Percentiles rank a stretch among this genome's conserved stretches.
These are phyloP conservation scores for Argopecten irradians DNA, from an alignment of 1,140 invertebrate species.

Conservation along the genomic window DNA sequence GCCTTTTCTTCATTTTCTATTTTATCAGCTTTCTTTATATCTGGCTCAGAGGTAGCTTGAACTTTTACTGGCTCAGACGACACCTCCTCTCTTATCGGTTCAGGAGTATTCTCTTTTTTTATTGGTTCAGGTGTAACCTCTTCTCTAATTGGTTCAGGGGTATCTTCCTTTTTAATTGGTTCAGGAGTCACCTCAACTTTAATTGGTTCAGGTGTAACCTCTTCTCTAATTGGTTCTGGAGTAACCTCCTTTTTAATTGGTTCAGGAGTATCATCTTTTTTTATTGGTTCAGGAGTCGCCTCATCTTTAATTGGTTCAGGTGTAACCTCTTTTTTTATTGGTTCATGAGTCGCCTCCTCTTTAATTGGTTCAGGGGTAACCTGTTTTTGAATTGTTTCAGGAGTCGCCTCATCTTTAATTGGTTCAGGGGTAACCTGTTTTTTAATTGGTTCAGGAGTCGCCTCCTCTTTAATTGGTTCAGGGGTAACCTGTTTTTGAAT, in stretches of 20 bases:
- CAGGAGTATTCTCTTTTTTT: background rate
- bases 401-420: background rate
- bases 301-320: background rate
- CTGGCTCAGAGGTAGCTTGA: background rate
- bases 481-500: background rate
- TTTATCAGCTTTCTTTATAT: background rate
- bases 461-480: background rate
- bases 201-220: background rate
- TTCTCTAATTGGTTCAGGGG: background rate
- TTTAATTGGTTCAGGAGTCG: background rate
- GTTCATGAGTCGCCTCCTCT: background rate
- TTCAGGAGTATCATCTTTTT: background rate
- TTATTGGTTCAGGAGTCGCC: background rate
- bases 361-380: background rate
- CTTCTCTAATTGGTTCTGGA: background rate
- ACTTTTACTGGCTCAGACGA: background rate
- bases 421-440: background rate
- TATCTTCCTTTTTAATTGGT: slow-evolving; percentile 33
- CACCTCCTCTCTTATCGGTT: background rate
- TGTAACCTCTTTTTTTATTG: background rate
- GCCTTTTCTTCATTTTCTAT: background rate
- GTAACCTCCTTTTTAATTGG: background rate
- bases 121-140: background rate
- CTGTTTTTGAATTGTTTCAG: background rate
- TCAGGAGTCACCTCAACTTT: background rate